Percentiles rank a stretch among this genome's conserved stretches.
These are phyloP conservation scores for Drosophila parthenogenetica DNA, from an alignment of 2,888 invertebrate genomes.

Conservation along the genomic window DNA sequence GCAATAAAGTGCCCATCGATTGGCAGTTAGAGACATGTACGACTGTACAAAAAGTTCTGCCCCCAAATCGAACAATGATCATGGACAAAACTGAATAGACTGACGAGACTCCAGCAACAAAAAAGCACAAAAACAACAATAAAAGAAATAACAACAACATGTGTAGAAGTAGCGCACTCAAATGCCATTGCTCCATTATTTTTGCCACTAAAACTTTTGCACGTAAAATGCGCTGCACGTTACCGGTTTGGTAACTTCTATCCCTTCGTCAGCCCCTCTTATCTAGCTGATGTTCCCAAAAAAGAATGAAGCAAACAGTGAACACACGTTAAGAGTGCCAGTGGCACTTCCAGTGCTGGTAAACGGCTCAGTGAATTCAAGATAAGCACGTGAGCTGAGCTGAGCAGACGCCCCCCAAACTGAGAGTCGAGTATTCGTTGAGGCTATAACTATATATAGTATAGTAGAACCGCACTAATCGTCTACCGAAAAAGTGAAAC, in stretches of 20 bases:
- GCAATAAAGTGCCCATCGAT: slow-evolving; percentile 3
- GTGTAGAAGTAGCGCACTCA: slow-evolving; percentile 53
- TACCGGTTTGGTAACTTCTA: slow-evolving; percentile 50
- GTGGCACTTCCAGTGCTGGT: slow-evolving; percentile 51
- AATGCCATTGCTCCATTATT: slow-evolving; percentile 75
- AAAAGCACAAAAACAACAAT: neutral
- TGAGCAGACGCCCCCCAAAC: slow-evolving; percentile 16
- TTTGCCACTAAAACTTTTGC: slow-evolving; percentile 76
- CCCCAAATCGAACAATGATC: slow-evolving; percentile 57
- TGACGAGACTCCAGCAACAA: slow-evolving; percentile 17
- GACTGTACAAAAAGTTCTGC: slow-evolving; percentile 5
- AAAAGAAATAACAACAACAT: neutral
- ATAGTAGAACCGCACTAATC: slow-evolving; percentile 50
- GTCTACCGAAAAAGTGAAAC: slow-evolving; percentile 66
- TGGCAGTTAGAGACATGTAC: slow-evolving; percentile 13
- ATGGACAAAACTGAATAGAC: slow-evolving; percentile 36
- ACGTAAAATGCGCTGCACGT: slow-evolving; percentile 73
- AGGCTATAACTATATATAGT: slow-evolving; percentile 12
- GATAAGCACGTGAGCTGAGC: slow-evolving; percentile 81
- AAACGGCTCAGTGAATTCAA: slow-evolving; percentile 61
- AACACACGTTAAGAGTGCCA: slow-evolving; percentile 41
- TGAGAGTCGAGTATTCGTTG: slow-evolving; percentile 2
- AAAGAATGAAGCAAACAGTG: slow-evolving; percentile 22
- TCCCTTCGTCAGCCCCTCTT: neutral
- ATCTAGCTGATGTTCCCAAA: slow-evolving; percentile 20